Percentiles rank a stretch among this genome's conserved stretches.
Conservation (phyloP, 1,140 invertebrate genomes). For the Ephestia elutella region DNA sequence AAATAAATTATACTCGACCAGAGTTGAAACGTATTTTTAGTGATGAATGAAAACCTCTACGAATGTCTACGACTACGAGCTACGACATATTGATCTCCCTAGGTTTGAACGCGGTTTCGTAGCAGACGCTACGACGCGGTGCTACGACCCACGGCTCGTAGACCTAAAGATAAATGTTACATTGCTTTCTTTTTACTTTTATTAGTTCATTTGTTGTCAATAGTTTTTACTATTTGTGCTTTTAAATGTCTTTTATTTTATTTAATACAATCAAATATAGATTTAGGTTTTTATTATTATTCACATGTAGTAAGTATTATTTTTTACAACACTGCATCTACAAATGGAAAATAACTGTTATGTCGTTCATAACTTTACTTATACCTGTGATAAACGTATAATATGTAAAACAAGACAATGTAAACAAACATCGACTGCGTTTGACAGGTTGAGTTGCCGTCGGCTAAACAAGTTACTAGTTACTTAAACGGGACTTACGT, state of each 20-base stretch:
- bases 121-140: conserved; percentile 12
- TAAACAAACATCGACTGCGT: neutral
- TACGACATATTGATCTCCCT: conserved; percentile 2
- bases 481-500: conserved; percentile 60
- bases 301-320: too few relatives aligned
- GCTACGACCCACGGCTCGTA: conserved; percentile 2
- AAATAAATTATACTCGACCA: too few relatives aligned
- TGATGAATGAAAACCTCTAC: neutral
- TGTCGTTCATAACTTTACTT: too few relatives aligned
- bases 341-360: too few relatives aligned
- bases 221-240: too few relatives aligned
- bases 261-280: too few relatives aligned
- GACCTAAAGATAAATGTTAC: neutral
- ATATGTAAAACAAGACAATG: neutral
- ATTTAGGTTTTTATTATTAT: too few relatives aligned
- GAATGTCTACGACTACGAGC: conserved; percentile 1
- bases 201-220: neutral
- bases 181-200: neutral
- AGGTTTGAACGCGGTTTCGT: conserved; percentile 1
- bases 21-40: too few relatives aligned
- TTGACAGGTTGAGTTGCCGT: neutral
- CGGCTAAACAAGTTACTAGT: neutral
- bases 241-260: too few relatives aligned
- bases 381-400: neutral
- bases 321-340: too few relatives aligned